phyloP scores from a whole-genome alignment of 2,113 vertebrate genomes.

The Pycnonotus jocosus region DNA sequence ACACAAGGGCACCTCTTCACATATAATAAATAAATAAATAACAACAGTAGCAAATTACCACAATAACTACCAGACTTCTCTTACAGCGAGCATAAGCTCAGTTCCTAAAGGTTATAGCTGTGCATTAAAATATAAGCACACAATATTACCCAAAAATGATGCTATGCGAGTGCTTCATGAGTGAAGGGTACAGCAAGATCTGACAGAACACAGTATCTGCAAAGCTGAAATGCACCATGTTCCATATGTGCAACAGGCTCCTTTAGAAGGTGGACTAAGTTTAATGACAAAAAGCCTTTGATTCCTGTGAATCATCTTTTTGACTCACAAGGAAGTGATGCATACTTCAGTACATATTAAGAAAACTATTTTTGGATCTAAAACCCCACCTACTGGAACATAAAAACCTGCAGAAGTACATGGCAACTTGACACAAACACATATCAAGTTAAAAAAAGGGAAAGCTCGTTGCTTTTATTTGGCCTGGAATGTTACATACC shows the following conservation, averaged over 20 bases:
- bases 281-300: background rate
- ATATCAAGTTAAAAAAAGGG: background rate
- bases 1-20: background rate
- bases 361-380: background rate
- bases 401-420: background rate
- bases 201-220: background rate
- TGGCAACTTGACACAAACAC: background rate
- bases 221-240: background rate
- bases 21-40: background rate
- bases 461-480: background rate
- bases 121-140: background rate
- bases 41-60: background rate
- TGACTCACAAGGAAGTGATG: conserved; percentile 6
- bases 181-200: background rate
- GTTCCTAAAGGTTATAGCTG: background rate
- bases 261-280: background rate
- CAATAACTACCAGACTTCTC: background rate
- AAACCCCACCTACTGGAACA: background rate
- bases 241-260: background rate
- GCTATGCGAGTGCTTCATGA: background rate
- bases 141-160: background rate
- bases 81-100: background rate
- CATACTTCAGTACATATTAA: background rate
- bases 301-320: background rate
- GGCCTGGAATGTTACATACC: background rate